phyloP scores from a whole-genome alignment of 2,888 invertebrate species.

The Leucophora obtusa region DNA sequence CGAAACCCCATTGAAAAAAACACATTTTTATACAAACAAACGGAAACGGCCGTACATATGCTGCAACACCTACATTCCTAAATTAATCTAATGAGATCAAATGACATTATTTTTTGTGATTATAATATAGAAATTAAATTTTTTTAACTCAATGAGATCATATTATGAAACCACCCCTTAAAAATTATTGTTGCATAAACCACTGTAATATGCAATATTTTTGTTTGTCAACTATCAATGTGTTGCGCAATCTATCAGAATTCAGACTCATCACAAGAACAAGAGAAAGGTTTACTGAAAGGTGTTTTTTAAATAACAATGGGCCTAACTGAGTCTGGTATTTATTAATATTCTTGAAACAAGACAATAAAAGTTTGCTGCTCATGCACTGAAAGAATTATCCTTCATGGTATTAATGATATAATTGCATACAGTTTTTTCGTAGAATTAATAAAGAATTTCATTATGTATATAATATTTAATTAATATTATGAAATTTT shows the following conservation, averaged over 20 bases:
- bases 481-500: too few relatives aligned
- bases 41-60: conserved; percentile 56
- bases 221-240: background rate
- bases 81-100: conserved; percentile 11
- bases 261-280: too few relatives aligned
- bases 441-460: too few relatives aligned
- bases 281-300: too few relatives aligned
- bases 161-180: conserved; percentile 53
- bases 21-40: conserved; percentile 1
- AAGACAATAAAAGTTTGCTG: too few relatives aligned
- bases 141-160: conserved; percentile 23
- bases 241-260: background rate
- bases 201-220: background rate
- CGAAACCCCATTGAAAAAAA: conserved; percentile 26
- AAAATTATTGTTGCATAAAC: background rate
- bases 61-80: conserved; percentile 46
- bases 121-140: background rate
- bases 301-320: too few relatives aligned
- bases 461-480: too few relatives aligned
- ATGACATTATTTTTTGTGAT: background rate
- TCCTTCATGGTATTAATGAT: too few relatives aligned
- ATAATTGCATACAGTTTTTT: too few relatives aligned
- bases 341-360: too few relatives aligned
- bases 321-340: too few relatives aligned
- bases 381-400: too few relatives aligned